Evolutionary conservation across 2,797 vertebrate genomes (phyloP), one percentile per base, ranked within the genome.

Genomic region (Acanthurus lineatus): DNA sequence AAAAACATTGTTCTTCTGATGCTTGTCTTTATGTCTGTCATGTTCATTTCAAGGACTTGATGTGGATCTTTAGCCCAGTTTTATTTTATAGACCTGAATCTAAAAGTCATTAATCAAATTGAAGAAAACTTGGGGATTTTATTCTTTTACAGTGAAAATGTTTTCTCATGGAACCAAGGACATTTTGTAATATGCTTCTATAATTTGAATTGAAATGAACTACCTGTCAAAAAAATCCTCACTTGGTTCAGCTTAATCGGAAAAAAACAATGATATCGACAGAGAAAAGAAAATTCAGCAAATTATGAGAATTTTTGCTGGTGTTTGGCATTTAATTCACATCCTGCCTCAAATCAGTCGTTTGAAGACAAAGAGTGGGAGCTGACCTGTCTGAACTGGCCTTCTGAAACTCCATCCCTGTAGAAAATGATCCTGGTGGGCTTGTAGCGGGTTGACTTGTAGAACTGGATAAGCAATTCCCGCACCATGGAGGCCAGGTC

Each of bases 381-480:
- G 58, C 79, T 70, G 66, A 97, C 98, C 96, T 99, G 98, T 0
- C 97, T 97, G 62, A 99, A 93, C 91, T 99, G 98, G 68, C 98
- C 98, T 88, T 99, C 98, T 0, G 98, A 97, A 81, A 99, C 98
- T 0, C 98, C 98, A 2, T 99, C 98, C 0, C 98, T 95, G 93
- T 99, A 99, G 96, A 99, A 99, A 93, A 99, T 99, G 90, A 99
- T 99, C 76, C 98, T 95, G 61, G 98, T 99, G 87, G 98, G 98
- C 86, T 99, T 99, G 96, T 98, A 99, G 76, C 98, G 97, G 1
- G 98, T 99, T 2, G 98, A 99, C 86, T 99, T 99, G 94, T 99
- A 99, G 93, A 99, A 99, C 93, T 99, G 98, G 89, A 99, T 99
- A 32, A 99, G 96, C 42, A 99, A 95, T 80, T 99, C 98, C 17